Percentiles rank a stretch among this genome's conserved stretches.
Conservation (phyloP, 2,113 vertebrate species). For the Cettia cetti region DNA sequence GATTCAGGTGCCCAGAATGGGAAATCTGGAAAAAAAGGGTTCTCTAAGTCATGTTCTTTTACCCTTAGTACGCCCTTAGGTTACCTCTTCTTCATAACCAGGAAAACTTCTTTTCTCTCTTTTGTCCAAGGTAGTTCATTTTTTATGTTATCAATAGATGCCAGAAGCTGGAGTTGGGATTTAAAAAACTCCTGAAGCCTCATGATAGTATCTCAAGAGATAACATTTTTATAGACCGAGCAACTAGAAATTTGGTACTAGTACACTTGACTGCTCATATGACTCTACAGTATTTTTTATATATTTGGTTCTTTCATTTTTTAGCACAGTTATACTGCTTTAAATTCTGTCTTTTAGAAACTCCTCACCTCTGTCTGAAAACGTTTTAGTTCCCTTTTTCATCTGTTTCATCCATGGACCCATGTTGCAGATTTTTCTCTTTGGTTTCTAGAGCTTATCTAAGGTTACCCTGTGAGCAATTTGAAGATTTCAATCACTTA, state of each 20-base stretch:
- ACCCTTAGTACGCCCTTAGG: background rate
- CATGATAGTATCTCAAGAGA: background rate
- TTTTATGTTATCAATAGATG: background rate
- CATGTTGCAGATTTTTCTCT: background rate
- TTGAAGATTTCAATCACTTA: conserved; percentile 3
- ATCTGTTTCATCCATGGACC: background rate
- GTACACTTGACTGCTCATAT: background rate
- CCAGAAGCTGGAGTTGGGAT: background rate
- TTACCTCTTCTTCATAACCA: background rate
- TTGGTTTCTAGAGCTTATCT: conserved; percentile 9
- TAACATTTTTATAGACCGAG: background rate
- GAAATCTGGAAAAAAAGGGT: background rate
- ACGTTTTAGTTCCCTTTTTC: background rate
- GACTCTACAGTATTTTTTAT: background rate
- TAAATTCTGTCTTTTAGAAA: background rate
- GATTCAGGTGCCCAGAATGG: background rate
- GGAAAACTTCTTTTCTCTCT: background rate
- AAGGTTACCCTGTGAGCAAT: background rate
- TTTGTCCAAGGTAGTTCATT: background rate
- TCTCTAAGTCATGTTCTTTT: background rate
- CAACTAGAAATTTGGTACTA: background rate
- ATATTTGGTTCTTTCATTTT: background rate
- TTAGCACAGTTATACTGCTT: background rate
- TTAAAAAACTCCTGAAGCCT: background rate
- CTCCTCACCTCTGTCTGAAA: background rate